Evolutionary conservation across 2,113 vertebrate species (phyloP).

Genomic region (Patagioenas fasciata): DNA sequence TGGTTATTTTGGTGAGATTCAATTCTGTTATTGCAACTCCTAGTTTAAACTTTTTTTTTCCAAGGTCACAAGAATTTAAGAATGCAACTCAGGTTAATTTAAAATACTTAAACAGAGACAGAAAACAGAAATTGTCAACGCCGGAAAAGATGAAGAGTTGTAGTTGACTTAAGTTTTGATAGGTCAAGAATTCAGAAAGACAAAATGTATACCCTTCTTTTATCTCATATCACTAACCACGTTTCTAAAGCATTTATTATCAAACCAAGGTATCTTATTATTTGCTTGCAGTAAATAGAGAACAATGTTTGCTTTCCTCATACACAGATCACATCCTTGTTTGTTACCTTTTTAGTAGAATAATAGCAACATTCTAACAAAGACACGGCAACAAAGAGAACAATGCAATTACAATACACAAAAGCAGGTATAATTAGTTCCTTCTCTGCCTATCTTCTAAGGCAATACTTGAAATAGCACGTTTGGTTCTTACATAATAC

Average conservation of each 20-base stretch:
- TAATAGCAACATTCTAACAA: neutral
- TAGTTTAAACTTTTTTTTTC: neutral
- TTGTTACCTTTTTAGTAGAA: neutral
- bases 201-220: neutral
- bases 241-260: neutral
- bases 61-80: neutral
- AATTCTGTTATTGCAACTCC: neutral
- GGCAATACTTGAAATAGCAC: neutral
- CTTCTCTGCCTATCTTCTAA: neutral
- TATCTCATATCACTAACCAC: neutral
- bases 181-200: neutral
- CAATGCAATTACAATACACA: neutral
- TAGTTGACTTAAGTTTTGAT: neutral
- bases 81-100: neutral
- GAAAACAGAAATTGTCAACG: neutral
- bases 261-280: neutral
- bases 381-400: neutral
- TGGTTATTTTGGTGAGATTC: neutral
- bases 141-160: neutral
- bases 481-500: neutral
- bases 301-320: neutral
- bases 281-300: neutral
- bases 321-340: neutral
- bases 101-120: neutral
- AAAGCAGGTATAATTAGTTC: conserved; percentile 23